Base-by-base conservation (phyloP, 1,140 invertebrate genomes). In the Diabrotica virgifera region DNA sequence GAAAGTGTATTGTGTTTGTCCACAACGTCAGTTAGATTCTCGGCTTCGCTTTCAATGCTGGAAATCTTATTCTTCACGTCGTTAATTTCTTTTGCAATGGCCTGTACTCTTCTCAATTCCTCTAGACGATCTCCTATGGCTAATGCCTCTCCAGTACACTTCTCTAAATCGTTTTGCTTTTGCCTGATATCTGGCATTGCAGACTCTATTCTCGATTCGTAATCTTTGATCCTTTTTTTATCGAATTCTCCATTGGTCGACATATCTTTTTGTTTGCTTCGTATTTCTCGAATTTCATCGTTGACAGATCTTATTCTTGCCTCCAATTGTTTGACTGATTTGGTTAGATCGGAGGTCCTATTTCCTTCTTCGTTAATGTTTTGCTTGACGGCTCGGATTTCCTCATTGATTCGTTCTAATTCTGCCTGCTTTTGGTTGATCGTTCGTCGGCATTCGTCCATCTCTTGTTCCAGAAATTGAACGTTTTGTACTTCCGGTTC, bases 401-500 rank as follows among this genome's bases (percentile, higher is more conserved):
- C 67, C 40, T 74, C 54, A n/a, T 77, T 72, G 2, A 74, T 72
- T 54, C 74, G 54, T 1, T 64, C 73, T 50, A 79, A 72, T 7
- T 74, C 37, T 5, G 62, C 55, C 0, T 56, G 64, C 10, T 79
- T 74, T 8, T 68, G 67, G 0, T 62, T 59, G 46, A 80, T 67
- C 0, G 67, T 68, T 62, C 74, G 74, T 51, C 74, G 61, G 11
- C 82, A 78, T 64, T 82, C 80, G 0, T 65, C 67, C 53, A 75
- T 35, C 63, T 76, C 73, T 50, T 63, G 70, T 68, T 74, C 70
- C 74, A 82, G 78, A 63, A 78, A 40, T 63, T 80, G 68, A 10
- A 77, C 70, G 52, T 81, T 76, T 63, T 78, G 77, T 40, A 80
- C 78, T 61, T 80, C 80, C 5, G 80, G 65, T 62, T 82, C 79